These are phyloP conservation scores for Buathra laborator DNA, from an alignment of 2,888 invertebrate genomes.

Conservation along the genomic window DNA sequence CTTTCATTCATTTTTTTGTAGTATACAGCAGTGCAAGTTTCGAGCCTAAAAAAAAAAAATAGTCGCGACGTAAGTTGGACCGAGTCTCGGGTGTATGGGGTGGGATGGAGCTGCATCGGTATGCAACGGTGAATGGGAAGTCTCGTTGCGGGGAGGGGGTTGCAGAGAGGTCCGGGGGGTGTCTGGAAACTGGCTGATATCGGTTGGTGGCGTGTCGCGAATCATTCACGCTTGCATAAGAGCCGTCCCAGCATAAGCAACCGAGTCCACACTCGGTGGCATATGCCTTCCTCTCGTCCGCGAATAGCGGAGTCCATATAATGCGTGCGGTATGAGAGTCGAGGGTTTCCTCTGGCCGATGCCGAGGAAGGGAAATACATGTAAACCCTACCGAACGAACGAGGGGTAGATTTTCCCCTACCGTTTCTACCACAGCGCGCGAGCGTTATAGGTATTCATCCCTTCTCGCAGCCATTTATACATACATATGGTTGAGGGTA, in stretches of 20 bases:
- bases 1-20: background rate
- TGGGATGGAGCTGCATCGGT: slow-evolving; percentile 21
- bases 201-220: slow-evolving; percentile 76
- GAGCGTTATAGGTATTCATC: slow-evolving; percentile 15
- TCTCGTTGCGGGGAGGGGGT: slow-evolving; percentile 1
- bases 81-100: slow-evolving; percentile 9
- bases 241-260: slow-evolving; percentile 77
- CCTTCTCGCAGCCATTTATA: background rate
- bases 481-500: background rate
- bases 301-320: slow-evolving; percentile 64
- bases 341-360: slow-evolving; percentile 24
- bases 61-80: background rate
- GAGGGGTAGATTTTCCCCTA: background rate
- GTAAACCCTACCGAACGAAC: slow-evolving; percentile 10
- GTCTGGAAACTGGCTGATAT: slow-evolving; percentile 77
- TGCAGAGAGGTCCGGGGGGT: slow-evolving; percentile 50
- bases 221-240: slow-evolving; percentile 79
- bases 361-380: slow-evolving; percentile 22
- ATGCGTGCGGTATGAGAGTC: slow-evolving; percentile 55
- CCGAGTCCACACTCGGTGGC: slow-evolving; percentile 79
- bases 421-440: slow-evolving; percentile 2
- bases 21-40: background rate
- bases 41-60: background rate
- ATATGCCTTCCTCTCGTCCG: slow-evolving; percentile 73
- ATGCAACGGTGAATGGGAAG: slow-evolving; percentile 45